A percentile compares a stretch with the other conserved stretches of the same genome.
Evolutionary conservation across 2,888 invertebrate genomes (phyloP).

Genomic region (Tigriopus californicus): DNA sequence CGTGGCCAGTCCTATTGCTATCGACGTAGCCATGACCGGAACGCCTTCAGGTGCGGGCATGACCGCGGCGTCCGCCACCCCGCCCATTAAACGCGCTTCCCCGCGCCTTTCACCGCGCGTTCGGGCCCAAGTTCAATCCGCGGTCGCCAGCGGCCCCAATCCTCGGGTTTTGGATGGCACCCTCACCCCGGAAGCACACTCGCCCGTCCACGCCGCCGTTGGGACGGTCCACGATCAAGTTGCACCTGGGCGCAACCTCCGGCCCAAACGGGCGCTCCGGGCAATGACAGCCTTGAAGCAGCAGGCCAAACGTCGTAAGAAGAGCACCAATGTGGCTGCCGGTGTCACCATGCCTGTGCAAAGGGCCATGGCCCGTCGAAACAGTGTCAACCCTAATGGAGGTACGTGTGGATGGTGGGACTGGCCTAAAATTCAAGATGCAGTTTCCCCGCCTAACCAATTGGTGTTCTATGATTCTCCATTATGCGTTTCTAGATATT

Average conservation of each 20-base stretch:
- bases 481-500: neutral
- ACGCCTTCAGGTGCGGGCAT: too few relatives aligned
- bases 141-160: neutral
- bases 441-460: too few relatives aligned
- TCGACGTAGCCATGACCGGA: too few relatives aligned
- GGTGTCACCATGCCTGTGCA: conserved; percentile 24
- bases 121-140: neutral
- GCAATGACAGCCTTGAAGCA: conserved; percentile 42
- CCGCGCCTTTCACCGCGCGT: neutral
- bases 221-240: neutral
- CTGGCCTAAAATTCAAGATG: too few relatives aligned
- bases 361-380: neutral
- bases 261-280: conserved; percentile 3
- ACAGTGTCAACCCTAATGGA: neutral
- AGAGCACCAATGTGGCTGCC: conserved; percentile 50
- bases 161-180: neutral
- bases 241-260: neutral
- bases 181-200: neutral
- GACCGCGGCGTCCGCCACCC: neutral
- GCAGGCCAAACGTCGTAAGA: conserved; percentile 54
- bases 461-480: too few relatives aligned
- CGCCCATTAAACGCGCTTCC: neutral
- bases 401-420: neutral
- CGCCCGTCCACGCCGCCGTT: neutral
- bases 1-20: too few relatives aligned